Evolutionary conservation across 2,888 invertebrate species (phyloP).

Genomic region (Rutpela maculata): DNA sequence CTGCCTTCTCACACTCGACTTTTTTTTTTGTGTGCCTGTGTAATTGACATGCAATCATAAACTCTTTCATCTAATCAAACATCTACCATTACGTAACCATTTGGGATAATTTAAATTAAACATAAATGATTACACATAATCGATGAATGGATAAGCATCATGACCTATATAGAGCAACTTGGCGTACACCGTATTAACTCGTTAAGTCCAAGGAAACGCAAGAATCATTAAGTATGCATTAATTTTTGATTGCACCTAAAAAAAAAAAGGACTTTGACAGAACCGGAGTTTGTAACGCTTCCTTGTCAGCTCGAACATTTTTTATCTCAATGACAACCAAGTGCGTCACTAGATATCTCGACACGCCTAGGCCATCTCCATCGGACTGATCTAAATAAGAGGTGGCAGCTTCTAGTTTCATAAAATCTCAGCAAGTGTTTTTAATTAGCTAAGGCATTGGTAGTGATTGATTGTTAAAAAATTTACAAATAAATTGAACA

Average conservation of each 20-base stretch:
- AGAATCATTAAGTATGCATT: neutral
- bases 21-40: too few relatives aligned
- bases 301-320: conserved; percentile 14
- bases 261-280: conserved; percentile 12
- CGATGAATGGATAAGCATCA: neutral
- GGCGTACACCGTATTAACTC: neutral
- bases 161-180: neutral
- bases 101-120: neutral
- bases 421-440: conserved; percentile 21
- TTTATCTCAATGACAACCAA: conserved; percentile 27
- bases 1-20: too few relatives aligned
- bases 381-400: conserved; percentile 38
- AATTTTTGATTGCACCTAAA: conserved; percentile 1
- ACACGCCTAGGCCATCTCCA: conserved; percentile 41
- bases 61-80: too few relatives aligned
- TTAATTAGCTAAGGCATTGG: conserved; percentile 50
- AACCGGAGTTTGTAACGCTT: conserved; percentile 12
- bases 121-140: neutral
- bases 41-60: too few relatives aligned
- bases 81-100: too few relatives aligned
- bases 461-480: conserved; percentile 50
- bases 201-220: conserved; percentile 9
- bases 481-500: conserved; percentile 43
- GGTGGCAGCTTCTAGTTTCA: conserved; percentile 15
- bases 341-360: conserved; percentile 34